A percentile compares a stretch with the other conserved stretches of the same genome.
Conservation (phyloP, 1,140 invertebrate species). For the Chelonus insularis region DNA sequence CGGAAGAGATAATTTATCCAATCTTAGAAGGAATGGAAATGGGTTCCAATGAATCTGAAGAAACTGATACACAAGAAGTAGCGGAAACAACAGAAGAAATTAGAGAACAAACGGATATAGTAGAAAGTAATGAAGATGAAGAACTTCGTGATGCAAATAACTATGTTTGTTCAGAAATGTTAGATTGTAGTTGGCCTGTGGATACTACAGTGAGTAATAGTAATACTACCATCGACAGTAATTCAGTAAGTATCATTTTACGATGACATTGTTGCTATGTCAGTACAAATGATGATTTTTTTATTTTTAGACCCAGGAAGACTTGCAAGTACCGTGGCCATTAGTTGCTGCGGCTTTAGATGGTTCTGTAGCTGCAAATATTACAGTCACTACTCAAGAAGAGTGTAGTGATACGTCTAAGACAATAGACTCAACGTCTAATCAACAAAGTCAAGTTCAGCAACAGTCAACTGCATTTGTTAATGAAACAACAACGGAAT, state of each 20-base stretch:
- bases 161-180: conserved; percentile 58
- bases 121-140: conserved; percentile 50
- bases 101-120: conserved; percentile 41
- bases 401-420: conserved; percentile 50
- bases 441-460: conserved; percentile 27
- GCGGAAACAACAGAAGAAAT: conserved; percentile 37
- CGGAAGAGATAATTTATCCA: conserved; percentile 57
- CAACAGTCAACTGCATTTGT: conserved; percentile 26
- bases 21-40: conserved; percentile 57
- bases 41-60: conserved; percentile 42
- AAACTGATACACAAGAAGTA: conserved; percentile 38
- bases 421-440: conserved; percentile 42
- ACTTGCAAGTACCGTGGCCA: conserved; percentile 56
- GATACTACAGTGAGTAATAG: conserved; percentile 47
- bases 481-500: conserved; percentile 3
- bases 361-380: conserved; percentile 51
- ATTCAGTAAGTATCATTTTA: conserved; percentile 38
- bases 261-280: neutral
- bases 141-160: conserved; percentile 58
- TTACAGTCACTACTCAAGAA: conserved; percentile 51
- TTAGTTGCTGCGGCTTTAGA: conserved; percentile 54
- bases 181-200: conserved; percentile 56
- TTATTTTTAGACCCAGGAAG: conserved; percentile 45
- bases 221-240: conserved; percentile 41
- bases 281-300: neutral